Base-by-base conservation (phyloP, 2,888 invertebrate species). In the Seira musarum region DNA sequence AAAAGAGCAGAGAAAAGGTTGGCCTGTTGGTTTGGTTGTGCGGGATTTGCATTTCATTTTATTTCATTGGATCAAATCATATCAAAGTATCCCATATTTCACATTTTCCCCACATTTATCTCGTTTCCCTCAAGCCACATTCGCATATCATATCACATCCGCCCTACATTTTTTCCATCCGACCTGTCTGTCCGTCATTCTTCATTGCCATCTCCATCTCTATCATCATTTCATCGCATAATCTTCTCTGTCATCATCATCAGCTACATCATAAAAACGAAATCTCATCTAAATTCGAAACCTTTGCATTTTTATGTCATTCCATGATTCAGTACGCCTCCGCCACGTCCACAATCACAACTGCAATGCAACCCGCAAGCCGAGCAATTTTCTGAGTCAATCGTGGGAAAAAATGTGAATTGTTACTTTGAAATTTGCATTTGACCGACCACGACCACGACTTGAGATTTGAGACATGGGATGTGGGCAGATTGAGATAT, bases 161-260 rank as follows among this genome's bases (percentile, higher is more conserved):
- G 53, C 53, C 53, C 53, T 53, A 53, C 53, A 53, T 53, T n/a
- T 40, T 40, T 40, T 53, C 30, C 53, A 53, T 53, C 53, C 53
- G n/a, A 53, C 15, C 53, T 15, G 17, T 53, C 53, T 8, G 3
- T 17, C 53, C 53, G 17, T 53, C 53, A 53, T 53, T 17, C 53
- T 53, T 53, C 53, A 53, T 53, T 53, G 53, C 53, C 53, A 53
- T 30, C 30, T 30, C 3, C 53, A 53, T 53, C 53, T 8, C 13
- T 15, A 53, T 30, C 3, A 30, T 30, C 8, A n/a, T n/a, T n/a
- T n/a, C 40, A 53, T 53, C 17, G 13, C 3, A 13, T n/a, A 53
- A 53, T 53, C 53, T 17, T n/a, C 53, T 15, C 17, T 17, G n/a
- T 53, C 53, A 17, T 53, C 53, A 53, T 30, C n/a, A n/a, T n/a